These are phyloP conservation scores for Antigone vipio DNA, from an alignment of 2,113 vertebrate genomes.

Conservation along the genomic window DNA sequence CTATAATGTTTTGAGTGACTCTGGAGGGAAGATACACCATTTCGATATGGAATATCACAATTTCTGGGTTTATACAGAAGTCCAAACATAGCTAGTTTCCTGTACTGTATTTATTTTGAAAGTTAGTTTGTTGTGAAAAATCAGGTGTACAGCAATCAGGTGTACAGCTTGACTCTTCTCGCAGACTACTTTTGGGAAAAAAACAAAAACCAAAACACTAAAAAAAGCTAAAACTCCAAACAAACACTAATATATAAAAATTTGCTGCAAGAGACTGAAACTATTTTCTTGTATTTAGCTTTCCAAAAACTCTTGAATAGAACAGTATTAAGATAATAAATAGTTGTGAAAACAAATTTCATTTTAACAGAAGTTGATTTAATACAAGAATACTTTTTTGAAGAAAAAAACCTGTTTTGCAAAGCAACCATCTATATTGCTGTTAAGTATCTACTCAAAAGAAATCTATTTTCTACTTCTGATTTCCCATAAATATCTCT, in stretches of 20 bases:
- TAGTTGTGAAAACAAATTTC: background rate
- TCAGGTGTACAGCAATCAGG: background rate
- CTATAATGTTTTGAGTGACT: background rate
- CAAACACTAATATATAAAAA: background rate
- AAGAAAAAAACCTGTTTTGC: background rate
- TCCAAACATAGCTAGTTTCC: background rate
- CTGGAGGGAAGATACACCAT: background rate
- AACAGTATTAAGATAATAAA: background rate
- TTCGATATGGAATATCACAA: background rate
- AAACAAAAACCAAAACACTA: background rate
- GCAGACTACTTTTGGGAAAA: background rate
- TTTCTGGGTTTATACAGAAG: background rate
- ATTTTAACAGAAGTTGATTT: background rate
- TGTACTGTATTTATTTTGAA: background rate
- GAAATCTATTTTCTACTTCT: background rate
- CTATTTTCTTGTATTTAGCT: background rate
- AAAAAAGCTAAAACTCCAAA: background rate
- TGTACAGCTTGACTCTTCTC: background rate
- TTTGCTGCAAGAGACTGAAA: background rate
- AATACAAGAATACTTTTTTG: background rate
- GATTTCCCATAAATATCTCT: background rate
- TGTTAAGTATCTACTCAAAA: background rate
- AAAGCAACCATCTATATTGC: background rate
- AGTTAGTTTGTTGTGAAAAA: background rate
- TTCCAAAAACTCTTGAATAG: background rate